Evolutionary conservation across 2,113 vertebrate genomes (phyloP), one percentile per base, ranked within the genome.

Genomic region (Tachuris rubrigastra): DNA sequence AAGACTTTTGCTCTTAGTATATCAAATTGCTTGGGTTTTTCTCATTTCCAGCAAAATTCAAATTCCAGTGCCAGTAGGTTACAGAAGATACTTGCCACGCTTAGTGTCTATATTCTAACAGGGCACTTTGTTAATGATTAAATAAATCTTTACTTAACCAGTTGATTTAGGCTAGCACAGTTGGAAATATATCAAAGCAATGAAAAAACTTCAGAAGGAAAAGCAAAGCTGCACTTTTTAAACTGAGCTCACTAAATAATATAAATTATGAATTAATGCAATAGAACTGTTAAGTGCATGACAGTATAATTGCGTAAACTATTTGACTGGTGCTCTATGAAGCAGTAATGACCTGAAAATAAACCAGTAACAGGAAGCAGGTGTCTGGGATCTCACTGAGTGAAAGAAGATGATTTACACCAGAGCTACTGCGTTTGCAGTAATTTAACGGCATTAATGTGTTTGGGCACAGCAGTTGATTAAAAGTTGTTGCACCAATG

Each of bases 261-360:
- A 98, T 98, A 98, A 98, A 98, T 98, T 98, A 98, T 98, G 97
- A 98, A 98, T 98, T 98, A 98, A 94, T 97, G 97, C 97, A 98
- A 98, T 97, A 95, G 96, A 98, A 98, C 97, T 92, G 96, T 97
- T 97, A 98, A 98, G 87, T 81, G 96, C 96, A 84, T 73, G 93
- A 90, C 96, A 92, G 82, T 84, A 71, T 97, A 96, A 98, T 96
- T 94, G 96, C 97, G 96, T 94, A 96, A 97, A 97, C 97, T 97
- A 90, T 98, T 96, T 98, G 97, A 98, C 98, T 98, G 97, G 98
- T 96, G 96, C 92, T 97, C 96, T 98, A 47, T 84, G 85, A 98
- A 97, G 97, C 97, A 88, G 97, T 98, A 98, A 99, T 98, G 98
- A 98, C 98, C 98, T 97, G 95, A 96, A 98, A 99, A 98, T 98